These are phyloP conservation scores for Seriola aureovittata DNA, from an alignment of 2,113 vertebrate species.

Conservation along the genomic window DNA sequence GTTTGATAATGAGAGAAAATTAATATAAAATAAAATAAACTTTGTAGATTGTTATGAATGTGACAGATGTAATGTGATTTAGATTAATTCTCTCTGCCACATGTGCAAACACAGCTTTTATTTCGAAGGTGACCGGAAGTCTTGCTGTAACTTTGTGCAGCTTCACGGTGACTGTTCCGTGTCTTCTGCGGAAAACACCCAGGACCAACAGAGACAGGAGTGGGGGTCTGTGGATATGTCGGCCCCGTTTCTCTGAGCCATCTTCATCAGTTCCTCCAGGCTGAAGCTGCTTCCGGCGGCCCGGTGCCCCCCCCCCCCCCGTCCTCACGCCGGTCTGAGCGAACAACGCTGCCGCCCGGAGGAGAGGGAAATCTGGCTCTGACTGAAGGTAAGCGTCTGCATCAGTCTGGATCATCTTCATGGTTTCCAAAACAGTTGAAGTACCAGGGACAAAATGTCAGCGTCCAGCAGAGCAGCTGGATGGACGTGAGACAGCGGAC, in stretches of 20 bases:
- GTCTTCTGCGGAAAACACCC: conserved; percentile 55
- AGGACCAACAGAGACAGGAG: neutral
- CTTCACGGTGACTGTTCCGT: conserved; percentile 11
- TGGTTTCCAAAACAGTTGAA: conserved; percentile 38
- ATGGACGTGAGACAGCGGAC: neutral
- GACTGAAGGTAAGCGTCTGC: conserved; percentile 41
- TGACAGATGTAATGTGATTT: neutral
- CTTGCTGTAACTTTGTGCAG: fast-evolving
- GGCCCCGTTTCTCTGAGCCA: neutral
- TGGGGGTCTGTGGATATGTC: neutral
- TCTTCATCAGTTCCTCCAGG: neutral
- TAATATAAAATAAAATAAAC: no score
- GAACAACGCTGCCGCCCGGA: neutral
- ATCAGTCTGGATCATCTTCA: neutral
- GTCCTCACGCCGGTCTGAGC: neutral
- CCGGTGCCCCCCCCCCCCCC: neutral
- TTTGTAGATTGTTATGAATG: neutral
- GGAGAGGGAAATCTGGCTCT: conserved; percentile 12
- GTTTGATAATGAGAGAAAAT: no score
- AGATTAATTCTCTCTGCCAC: neutral
- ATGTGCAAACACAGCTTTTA: neutral
- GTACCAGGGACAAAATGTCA: neutral
- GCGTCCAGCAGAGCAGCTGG: neutral
- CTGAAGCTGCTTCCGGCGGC: neutral
- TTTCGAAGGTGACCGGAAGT: conserved; percentile 42